phyloP scores from a whole-genome alignment of 64 coral and sea anemone genomes.

The Porites lutea region DNA sequence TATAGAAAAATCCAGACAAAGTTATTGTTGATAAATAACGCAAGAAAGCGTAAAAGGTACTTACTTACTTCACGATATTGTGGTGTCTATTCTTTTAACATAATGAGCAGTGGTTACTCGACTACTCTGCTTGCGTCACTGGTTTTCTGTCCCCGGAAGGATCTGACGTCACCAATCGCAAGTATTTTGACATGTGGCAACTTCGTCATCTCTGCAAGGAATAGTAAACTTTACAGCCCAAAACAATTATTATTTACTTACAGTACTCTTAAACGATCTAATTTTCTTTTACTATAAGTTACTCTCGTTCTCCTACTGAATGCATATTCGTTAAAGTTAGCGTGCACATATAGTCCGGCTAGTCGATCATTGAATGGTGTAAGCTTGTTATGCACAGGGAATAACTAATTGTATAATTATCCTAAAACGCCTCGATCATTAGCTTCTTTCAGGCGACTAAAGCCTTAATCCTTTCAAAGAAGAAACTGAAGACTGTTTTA shows the following conservation, averaged over 20 bases:
- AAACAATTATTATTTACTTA: no score
- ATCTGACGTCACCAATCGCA: not conserved
- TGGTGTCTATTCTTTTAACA: not conserved
- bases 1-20: slow-evolving; percentile 7
- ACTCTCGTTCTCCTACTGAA: no score
- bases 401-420: not conserved
- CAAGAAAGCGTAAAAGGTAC: not conserved
- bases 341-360: no score
- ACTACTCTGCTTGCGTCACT: slow-evolving; percentile 1
- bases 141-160: not conserved
- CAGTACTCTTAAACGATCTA: no score
- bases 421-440: not conserved
- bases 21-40: not conserved
- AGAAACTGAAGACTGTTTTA: not conserved
- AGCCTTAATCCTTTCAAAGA: not conserved
- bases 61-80: not conserved
- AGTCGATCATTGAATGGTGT: no score
- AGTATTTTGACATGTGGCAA: not conserved
- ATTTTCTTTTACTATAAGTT: no score
- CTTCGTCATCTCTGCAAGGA: no score
- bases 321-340: no score
- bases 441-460: not conserved
- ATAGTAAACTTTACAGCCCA: no score
- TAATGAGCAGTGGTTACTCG: not conserved
- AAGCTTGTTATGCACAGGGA: no score